phyloP scores from a whole-genome alignment of 2,113 vertebrate genomes.

The Pyrgilauda ruficollis region DNA sequence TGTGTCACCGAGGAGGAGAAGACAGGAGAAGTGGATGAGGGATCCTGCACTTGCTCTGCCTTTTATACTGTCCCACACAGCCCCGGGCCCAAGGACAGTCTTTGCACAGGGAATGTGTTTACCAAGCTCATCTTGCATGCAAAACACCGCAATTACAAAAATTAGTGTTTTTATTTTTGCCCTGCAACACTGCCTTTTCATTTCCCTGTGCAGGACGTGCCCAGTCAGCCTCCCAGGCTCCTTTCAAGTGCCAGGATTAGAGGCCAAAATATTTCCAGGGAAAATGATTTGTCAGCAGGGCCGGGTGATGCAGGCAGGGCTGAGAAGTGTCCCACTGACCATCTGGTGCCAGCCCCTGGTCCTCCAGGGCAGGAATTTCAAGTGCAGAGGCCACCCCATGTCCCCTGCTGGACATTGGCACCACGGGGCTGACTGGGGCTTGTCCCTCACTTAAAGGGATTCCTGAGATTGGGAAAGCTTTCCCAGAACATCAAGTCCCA shows the following conservation, averaged over 20 bases:
- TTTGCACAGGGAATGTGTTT: fast-evolving
- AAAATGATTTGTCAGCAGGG: neutral
- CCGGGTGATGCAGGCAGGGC: fast-evolving
- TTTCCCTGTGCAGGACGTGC: neutral
- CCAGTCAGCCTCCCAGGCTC: neutral
- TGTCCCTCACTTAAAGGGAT: too few species aligned
- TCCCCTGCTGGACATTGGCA: neutral
- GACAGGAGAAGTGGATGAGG: neutral
- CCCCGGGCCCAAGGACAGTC: neutral
- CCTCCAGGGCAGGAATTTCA: neutral
- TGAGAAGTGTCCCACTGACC: neutral
- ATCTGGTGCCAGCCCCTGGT: neutral
- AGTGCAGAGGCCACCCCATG: too few species aligned
- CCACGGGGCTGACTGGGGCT: fast-evolving
- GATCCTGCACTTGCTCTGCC: fast-evolving
- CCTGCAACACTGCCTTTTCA: neutral
- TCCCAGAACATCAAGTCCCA: neutral
- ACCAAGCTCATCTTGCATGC: neutral
- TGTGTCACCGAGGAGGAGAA: neutral
- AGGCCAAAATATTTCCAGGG: neutral
- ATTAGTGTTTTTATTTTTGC: neutral
- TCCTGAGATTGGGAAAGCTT: neutral
- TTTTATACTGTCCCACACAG: neutral
- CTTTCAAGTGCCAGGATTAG: neutral
- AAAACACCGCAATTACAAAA: neutral